Base-by-base conservation (phyloP, 1,140 invertebrate genomes). In the Macrobrachium nipponense region DNA sequence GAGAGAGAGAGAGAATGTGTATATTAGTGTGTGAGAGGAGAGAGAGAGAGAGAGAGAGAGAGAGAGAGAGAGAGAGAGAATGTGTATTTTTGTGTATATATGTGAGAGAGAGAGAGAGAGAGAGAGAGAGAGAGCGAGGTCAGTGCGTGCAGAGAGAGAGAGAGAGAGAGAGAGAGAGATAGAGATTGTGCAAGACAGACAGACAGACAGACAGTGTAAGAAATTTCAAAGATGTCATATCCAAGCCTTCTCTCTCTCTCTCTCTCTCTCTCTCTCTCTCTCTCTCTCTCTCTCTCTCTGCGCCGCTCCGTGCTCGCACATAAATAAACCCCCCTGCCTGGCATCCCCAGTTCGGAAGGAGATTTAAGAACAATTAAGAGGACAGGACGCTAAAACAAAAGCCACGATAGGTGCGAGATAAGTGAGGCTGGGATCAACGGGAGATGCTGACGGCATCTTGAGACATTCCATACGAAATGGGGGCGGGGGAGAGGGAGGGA, bases 211-310 rank as follows among this genome's bases (percentile, higher is more conserved):
- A 27, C 2, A n/a, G 64, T 0, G 2, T 20, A 4, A 17, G 18
- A 68, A 15, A 12, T 20, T 15, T 17, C 18, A 51, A 8, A 51
- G 51, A 51, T 51, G 12, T 36, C 27, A 1, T 36, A 1, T 36
- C 4, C 51, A 51, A 51, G 7, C 72, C 51, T 36, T 75, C 70
- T 73, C 70, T 73, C 70, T 73, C 70, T 73, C 70, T 73, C 23
- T 73, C 70, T 73, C 70, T 73, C 23, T 73, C 70, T 73, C 18
- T 73, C 70, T 73, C 70, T 73, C 70, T 20, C 70, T 72, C 72
- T 51, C 73, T 58, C 51, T 76, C 73, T 58, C 59, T 58, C 44
- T 58, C 73, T 58, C 59, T 76, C 44, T 58, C 73, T 76, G 18
- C 58, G 44, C 72, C 23, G 23, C 72, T 73, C 72, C 27, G 27